Percentiles rank a stretch among this genome's conserved stretches.
Evolutionary conservation across 2,113 vertebrate species (phyloP).

Genomic region (Callionymus lyra): DNA sequence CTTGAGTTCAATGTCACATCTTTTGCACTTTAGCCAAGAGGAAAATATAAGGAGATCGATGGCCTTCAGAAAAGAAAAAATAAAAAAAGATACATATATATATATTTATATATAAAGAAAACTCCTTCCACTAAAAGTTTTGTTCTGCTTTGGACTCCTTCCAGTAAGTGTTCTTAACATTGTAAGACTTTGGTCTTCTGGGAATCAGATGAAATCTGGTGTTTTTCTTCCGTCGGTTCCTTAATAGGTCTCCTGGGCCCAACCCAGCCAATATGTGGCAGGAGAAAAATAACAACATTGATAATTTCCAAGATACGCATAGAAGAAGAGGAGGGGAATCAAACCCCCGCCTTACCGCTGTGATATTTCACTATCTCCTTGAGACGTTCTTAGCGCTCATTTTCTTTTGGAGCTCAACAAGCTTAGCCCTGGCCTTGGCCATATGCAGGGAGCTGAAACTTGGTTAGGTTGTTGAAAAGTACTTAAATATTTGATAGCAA

Average conservation of each 20-base stretch:
- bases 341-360: conserved; percentile 30
- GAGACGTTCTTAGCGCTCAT: conserved; percentile 29
- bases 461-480: conserved; percentile 8
- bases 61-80: too few species aligned
- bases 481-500: too few species aligned
- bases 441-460: conserved; percentile 11
- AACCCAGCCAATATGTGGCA: conserved; percentile 52
- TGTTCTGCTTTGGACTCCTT: conserved; percentile 39
- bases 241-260: conserved; percentile 70
- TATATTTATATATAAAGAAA: conserved; percentile 12
- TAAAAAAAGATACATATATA: too few species aligned
- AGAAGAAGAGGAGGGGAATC: conserved; percentile 9
- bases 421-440: conserved; percentile 7
- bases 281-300: conserved; percentile 60
- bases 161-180: conserved; percentile 61
- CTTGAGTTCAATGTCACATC: too few species aligned
- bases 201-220: conserved; percentile 69
- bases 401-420: conserved; percentile 24
- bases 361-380: conserved; percentile 30
- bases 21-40: background rate
- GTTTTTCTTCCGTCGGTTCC: conserved; percentile 67
- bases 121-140: conserved; percentile 48
- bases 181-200: conserved; percentile 47
- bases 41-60: conserved; percentile 55
- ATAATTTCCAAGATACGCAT: conserved; percentile 58